Evolutionary conservation across 2,797 vertebrate species (phyloP).

Genomic region (Borostomias antarcticus): DNA sequence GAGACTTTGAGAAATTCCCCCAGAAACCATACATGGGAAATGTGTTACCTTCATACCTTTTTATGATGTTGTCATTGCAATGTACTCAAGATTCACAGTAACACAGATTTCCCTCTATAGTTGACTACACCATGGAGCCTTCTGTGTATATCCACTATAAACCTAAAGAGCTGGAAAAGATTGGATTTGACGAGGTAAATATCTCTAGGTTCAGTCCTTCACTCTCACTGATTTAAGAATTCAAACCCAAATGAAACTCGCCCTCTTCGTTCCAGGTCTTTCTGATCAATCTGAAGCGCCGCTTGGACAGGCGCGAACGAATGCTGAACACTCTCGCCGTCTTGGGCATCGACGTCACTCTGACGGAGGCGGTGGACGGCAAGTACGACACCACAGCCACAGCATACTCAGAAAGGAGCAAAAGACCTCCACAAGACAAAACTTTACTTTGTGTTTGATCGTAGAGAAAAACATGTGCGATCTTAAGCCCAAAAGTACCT

Average conservation of each 20-base stretch:
- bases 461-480: background rate
- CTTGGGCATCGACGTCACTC: conserved; percentile 80
- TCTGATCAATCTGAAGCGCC: conserved; percentile 87
- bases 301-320: conserved; percentile 81
- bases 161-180: conserved; percentile 76
- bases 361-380: conserved; percentile 87
- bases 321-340: conserved; percentile 83
- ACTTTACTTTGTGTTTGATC: background rate
- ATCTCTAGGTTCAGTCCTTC: background rate
- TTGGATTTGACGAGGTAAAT: conserved; percentile 85
- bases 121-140: conserved; percentile 76
- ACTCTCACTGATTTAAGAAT: background rate
- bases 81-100: background rate
- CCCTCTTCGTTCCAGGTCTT: conserved; percentile 76
- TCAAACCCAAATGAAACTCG: background rate
- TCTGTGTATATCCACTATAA: conserved; percentile 73
- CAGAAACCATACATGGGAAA: background rate
- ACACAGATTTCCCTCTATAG: conserved; percentile 57
- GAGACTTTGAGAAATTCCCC: conserved; percentile 20
- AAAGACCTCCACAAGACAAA: background rate
- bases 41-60: background rate
- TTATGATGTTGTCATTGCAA: background rate
- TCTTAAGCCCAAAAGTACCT: no score
- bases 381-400: conserved; percentile 73
- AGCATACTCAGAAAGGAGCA: no score